Evolutionary conservation across 2,888 invertebrate species (phyloP).

Genomic region (Osmoderma eremita): DNA sequence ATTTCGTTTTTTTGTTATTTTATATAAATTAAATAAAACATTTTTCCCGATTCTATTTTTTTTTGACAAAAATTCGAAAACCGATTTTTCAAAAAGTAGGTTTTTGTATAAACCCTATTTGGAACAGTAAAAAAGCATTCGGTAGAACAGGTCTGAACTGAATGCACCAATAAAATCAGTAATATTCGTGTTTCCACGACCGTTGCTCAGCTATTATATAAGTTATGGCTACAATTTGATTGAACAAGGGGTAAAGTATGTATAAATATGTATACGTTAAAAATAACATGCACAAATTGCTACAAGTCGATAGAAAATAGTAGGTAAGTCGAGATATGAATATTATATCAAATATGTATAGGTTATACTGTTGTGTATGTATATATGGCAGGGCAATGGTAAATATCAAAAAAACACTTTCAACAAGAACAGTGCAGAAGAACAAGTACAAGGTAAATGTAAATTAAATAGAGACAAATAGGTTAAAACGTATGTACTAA

Average conservation of each 20-base stretch:
- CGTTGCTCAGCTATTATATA: constrained; percentile 7
- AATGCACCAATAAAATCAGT: too few species aligned
- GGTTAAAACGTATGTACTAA: constrained; percentile 39
- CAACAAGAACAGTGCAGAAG: constrained; percentile 47
- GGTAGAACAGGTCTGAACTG: too few species aligned
- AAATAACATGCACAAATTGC: constrained; percentile 39
- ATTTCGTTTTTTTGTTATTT: too few species aligned
- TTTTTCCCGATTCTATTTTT: too few species aligned
- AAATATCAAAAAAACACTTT: constrained; percentile 33
- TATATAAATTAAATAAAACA: too few species aligned
- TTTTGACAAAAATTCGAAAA: too few species aligned
- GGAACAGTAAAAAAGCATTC: too few species aligned
- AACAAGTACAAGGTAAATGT: constrained; percentile 46
- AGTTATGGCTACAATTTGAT: constrained; percentile 1
- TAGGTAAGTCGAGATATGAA: constrained; percentile 19
- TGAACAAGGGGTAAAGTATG: constrained; percentile 9
- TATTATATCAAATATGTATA: constrained; percentile 21
- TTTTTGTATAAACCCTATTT: too few species aligned
- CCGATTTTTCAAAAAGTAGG: too few species aligned
- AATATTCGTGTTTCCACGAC: not conserved
- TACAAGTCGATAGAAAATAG: constrained; percentile 32
- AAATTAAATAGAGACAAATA: constrained; percentile 44
- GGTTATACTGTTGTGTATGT: constrained; percentile 2
- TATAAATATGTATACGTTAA: constrained; percentile 22
- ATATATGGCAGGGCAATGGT: constrained; percentile 28